Percentiles rank a stretch among this genome's conserved stretches.
Evolutionary conservation across 1,140 invertebrate genomes (phyloP).

Genomic region (Teleopsis dalmanni): DNA sequence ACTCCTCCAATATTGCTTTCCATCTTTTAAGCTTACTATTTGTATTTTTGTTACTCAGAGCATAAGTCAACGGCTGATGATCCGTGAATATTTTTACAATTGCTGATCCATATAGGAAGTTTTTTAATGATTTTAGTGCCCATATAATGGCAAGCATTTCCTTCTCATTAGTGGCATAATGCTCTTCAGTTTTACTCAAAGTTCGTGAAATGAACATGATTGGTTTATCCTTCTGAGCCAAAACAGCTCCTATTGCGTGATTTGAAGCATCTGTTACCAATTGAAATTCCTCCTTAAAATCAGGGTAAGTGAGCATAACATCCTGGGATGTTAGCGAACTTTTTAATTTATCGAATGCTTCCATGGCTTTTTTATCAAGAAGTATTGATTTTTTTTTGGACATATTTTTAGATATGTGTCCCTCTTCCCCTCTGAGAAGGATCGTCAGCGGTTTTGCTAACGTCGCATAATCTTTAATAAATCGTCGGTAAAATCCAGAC

Average conservation of each 20-base stretch:
- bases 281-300: constrained; percentile 31
- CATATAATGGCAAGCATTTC: constrained; percentile 40
- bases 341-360: neutral
- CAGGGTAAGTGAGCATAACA: constrained; percentile 35
- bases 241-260: constrained; percentile 28
- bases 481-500: constrained; percentile 3
- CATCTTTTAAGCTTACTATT: constrained; percentile 6
- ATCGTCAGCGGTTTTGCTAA: constrained; percentile 1
- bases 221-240: no score
- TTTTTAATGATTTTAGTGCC: constrained; percentile 33
- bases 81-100: neutral
- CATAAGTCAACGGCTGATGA: neutral
- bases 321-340: neutral
- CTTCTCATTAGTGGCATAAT: constrained; percentile 23
- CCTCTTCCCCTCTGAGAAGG: constrained; percentile 4
- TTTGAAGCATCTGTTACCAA: constrained; percentile 29
- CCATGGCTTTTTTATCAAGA: no score
- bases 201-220: no score
- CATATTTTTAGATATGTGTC: neutral
- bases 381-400: constrained; percentile 7
- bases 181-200: constrained; percentile 14
- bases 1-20: constrained; percentile 5
- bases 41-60: neutral
- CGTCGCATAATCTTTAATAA: constrained; percentile 5
- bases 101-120: constrained; percentile 26